Evolutionary conservation across 1,140 invertebrate species (phyloP).

Genomic region (Heliconius congener): DNA sequence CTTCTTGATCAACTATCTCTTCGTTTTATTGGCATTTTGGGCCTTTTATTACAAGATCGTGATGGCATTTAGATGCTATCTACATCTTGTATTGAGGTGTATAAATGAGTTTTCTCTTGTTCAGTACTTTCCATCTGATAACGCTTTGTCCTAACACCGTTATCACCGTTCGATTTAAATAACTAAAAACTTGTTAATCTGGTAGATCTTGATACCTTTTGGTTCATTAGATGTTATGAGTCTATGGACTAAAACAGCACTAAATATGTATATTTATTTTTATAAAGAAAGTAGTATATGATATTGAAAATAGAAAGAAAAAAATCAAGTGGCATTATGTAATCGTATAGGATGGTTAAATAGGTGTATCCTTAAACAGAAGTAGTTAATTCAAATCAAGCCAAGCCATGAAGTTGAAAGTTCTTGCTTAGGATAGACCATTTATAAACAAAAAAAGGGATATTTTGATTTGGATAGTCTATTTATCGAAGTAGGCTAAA

Average conservation of each 20-base stretch:
- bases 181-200: slow-evolving; percentile 26
- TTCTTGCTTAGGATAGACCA: too few species aligned
- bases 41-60: slow-evolving; percentile 64
- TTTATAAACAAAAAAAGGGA: too few species aligned
- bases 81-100: slow-evolving; percentile 65
- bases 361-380: too few species aligned
- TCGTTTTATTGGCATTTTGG: slow-evolving; percentile 53
- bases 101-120: slow-evolving; percentile 64
- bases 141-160: slow-evolving; percentile 25
- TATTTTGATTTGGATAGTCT: too few species aligned
- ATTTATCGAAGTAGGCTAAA: too few species aligned
- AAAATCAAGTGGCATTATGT: too few species aligned
- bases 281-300: too few species aligned
- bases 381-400: too few species aligned
- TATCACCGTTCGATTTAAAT: slow-evolving; percentile 33
- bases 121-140: slow-evolving; percentile 38
- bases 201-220: not conserved
- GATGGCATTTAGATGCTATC: slow-evolving; percentile 70
- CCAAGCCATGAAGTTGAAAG: too few species aligned
- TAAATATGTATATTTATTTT: too few species aligned
- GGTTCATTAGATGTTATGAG: not conserved
- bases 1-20: slow-evolving; percentile 38
- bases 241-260: not conserved
- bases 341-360: too few species aligned
- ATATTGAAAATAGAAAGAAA: too few species aligned